Evolutionary conservation across 2,113 vertebrate species (phyloP), one percentile per base, ranked within the genome.

Genomic region (Pteronura brasiliensis): DNA sequence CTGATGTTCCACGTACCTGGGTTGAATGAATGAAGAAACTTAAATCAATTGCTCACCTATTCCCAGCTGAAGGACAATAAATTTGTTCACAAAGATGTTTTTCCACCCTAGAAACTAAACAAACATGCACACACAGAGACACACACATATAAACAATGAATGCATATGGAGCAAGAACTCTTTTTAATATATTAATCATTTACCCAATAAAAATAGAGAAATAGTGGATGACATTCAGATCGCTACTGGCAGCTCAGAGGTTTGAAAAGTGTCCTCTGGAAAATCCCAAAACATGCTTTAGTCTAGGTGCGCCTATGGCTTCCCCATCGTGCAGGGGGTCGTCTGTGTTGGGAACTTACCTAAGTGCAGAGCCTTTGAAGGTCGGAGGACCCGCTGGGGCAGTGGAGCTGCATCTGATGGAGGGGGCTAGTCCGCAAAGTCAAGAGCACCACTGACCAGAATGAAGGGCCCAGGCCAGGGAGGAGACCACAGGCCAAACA

Each of bases 41-140:
- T 81, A 91, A 95, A 95, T 95, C 92, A 96, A 87, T 95, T 90
- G 95, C 55, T 96, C 98, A 92, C 57, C 57, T 76, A 95, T 69
- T 92, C 72, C 27, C 79, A 65, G 27, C 69, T 92, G 55, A 93
- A 97, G 31, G 36, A 47, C 31, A 63, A 90, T 83, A 90, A 88
- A 90, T 90, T 87, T 81, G 47, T 89, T 92, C 55, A 36, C 61
- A 52, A 87, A 72, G 55, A 55, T 57, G 15, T 87, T 55, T 74
- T 49, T 65, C 55, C 39, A 81, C 6, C 31, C 59, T 39, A 65
- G 27, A 91, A 96, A 92, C 59, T 82, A 82, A 96, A 93, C 90
- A 89, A 93, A 80, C 44, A 83, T 20, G 63, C 42, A 47, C 25
- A 72, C 4, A 4, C 42, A 39, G 6, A 80, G 1, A 4, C n/a